phyloP scores from a whole-genome alignment of 1,140 invertebrate species.

The Triops cancriformis region DNA sequence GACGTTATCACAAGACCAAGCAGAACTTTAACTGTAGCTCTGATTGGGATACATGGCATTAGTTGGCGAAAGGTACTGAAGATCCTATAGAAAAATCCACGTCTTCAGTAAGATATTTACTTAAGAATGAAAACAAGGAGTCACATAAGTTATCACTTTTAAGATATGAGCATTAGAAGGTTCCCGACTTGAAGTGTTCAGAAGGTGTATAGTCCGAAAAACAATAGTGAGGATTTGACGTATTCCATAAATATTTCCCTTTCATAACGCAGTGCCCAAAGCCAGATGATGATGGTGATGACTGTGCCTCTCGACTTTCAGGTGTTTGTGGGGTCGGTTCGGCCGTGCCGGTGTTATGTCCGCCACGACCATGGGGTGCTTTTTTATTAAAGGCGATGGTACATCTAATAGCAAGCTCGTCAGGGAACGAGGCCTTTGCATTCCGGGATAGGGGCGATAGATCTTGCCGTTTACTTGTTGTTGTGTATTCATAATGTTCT shows the following conservation, averaged over 20 bases:
- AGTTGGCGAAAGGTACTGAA: background rate
- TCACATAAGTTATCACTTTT: slow-evolving; percentile 4
- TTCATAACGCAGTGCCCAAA: background rate
- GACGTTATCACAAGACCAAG: background rate
- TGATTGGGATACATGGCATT: background rate
- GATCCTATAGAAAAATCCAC: background rate
- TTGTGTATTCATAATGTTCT: background rate
- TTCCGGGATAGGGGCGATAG: background rate
- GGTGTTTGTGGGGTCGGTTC: slow-evolving; percentile 42
- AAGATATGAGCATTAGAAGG: background rate
- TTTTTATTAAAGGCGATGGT: slow-evolving; percentile 21
- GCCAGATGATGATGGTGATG: background rate
- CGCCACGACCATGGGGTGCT: slow-evolving; percentile 45
- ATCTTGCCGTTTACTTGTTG: background rate
- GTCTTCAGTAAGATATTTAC: background rate
- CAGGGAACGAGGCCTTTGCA: slow-evolving; percentile 56
- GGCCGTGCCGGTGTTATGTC: slow-evolving; percentile 33
- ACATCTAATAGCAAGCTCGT: slow-evolving; percentile 76
- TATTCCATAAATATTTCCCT: background rate
- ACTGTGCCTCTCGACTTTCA: background rate
- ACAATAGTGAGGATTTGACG: background rate
- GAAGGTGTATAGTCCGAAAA: background rate
- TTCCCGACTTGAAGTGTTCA: background rate
- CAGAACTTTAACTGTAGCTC: background rate
- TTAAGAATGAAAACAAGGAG: background rate